These are phyloP conservation scores for Falcunculus frontatus DNA, from an alignment of 2,113 vertebrate species.

Conservation along the genomic window DNA sequence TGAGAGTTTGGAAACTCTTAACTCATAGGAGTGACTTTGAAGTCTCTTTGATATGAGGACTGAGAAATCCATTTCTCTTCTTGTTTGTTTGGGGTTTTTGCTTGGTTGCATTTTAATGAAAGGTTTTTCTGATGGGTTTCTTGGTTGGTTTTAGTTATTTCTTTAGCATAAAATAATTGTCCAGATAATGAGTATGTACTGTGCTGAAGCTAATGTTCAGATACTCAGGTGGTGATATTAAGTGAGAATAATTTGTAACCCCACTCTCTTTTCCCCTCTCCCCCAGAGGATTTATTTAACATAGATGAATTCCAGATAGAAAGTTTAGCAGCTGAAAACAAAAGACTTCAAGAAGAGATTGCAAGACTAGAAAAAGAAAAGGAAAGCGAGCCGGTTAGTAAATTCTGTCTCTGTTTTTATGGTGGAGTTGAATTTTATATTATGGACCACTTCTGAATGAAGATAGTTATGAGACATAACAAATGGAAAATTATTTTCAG, in stretches of 20 bases:
- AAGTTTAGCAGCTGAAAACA: constrained; percentile 77
- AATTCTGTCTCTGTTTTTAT: not conserved
- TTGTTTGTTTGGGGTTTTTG: not conserved
- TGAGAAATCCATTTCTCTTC: not conserved
- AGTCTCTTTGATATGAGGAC: not conserved
- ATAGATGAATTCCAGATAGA: constrained; percentile 82
- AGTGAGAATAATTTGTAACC: not conserved
- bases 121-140: not conserved
- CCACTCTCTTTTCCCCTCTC: not conserved
- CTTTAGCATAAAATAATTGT: not conserved
- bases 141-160: not conserved
- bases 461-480: not conserved
- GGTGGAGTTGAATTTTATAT: not conserved
- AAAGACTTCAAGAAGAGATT: constrained; percentile 80
- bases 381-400: constrained; percentile 83
- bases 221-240: not conserved
- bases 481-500: not conserved
- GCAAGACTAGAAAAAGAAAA: constrained; percentile 86
- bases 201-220: not conserved
- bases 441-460: not conserved
- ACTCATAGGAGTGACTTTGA: not conserved
- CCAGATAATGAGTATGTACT: not conserved
- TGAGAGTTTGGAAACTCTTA: not conserved
- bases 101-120: not conserved
- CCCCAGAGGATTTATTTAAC: constrained; percentile 86